Conservation (phyloP, 2,113 vertebrate genomes). For the Caretta caretta region DNA sequence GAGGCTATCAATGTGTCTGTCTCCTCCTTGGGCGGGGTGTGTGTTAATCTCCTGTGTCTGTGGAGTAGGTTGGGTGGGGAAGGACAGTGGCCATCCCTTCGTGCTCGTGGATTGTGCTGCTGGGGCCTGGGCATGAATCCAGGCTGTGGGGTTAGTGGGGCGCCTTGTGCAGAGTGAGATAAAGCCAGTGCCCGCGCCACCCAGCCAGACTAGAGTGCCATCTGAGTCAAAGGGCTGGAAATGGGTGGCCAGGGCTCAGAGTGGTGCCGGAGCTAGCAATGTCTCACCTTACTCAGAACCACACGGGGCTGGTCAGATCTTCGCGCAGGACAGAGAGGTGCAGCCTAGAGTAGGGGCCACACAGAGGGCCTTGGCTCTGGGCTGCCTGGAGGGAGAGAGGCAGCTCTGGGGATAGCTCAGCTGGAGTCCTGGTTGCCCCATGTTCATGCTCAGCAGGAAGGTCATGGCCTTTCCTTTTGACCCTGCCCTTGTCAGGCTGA, state of each 20-base stretch:
- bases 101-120: neutral
- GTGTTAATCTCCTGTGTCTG: neutral
- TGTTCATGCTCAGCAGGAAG: no score
- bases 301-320: neutral
- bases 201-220: no score
- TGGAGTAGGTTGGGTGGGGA: neutral
- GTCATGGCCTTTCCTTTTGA: no score
- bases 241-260: neutral
- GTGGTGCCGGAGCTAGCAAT: neutral
- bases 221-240: neutral
- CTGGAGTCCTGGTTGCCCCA: no score
- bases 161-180: neutral
- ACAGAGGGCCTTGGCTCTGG: no score
- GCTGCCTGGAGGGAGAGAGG: no score
- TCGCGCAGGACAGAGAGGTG: no score
- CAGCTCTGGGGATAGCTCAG: no score
- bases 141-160: neutral
- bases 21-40: accelerated
- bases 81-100: neutral
- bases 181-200: neutral
- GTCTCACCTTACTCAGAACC: neutral
- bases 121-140: neutral
- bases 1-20: neutral
- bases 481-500: no score
- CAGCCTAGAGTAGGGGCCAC: no score